These are phyloP conservation scores for Psix sp. DNA, from an alignment of 1,140 invertebrate species.

Conservation along the genomic window DNA sequence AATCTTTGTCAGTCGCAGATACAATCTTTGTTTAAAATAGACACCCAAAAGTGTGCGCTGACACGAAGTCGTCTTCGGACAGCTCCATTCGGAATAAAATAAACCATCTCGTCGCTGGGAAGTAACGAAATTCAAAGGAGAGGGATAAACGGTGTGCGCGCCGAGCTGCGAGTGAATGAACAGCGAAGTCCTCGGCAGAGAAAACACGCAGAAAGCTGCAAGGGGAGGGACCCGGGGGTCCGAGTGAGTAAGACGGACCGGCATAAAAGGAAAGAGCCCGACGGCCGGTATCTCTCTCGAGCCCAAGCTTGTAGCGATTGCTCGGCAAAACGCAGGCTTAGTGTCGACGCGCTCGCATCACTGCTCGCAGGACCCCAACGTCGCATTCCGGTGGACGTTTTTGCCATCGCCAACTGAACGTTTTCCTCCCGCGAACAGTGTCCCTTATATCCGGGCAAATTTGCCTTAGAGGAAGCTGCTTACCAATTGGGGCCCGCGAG, in stretches of 20 bases:
- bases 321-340: slow-evolving; percentile 52
- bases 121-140: slow-evolving; percentile 56
- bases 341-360: slow-evolving; percentile 56
- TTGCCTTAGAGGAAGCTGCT: not conserved
- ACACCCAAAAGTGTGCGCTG: no score
- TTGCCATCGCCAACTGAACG: slow-evolving; percentile 2
- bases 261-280: slow-evolving; percentile 57
- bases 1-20: no score
- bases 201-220: slow-evolving; percentile 40
- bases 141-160: slow-evolving; percentile 35
- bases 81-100: slow-evolving; percentile 10
- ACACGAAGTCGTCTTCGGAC: no score
- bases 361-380: slow-evolving; percentile 33
- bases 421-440: not conserved
- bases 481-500: no score
- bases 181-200: slow-evolving; percentile 51
- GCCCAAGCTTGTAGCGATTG: slow-evolving; percentile 52
- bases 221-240: slow-evolving; percentile 23
- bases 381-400: slow-evolving; percentile 22
- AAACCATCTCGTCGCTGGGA: no score
- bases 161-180: slow-evolving; percentile 50
- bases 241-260: slow-evolving; percentile 50
- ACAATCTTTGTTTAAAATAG: no score
- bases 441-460: no score
- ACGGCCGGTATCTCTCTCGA: slow-evolving; percentile 59